Conservation (phyloP, 2,888 invertebrate genomes). For the Pandemis heparana region DNA sequence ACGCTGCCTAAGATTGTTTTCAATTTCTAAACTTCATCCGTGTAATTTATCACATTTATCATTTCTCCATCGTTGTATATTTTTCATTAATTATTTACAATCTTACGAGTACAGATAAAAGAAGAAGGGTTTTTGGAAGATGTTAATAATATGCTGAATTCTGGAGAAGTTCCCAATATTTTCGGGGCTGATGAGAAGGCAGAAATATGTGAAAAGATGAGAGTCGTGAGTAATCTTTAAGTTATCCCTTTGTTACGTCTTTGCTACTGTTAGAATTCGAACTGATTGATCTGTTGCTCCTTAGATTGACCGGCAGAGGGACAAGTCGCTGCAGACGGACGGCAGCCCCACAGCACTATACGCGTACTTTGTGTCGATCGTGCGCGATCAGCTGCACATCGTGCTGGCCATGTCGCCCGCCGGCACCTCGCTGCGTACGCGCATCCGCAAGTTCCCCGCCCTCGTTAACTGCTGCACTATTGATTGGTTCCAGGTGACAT, state of each 20-base stretch:
- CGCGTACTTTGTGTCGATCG: constrained; percentile 95
- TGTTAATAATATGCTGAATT: constrained; percentile 95
- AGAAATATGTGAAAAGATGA: constrained; percentile 97
- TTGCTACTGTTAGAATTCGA: neutral
- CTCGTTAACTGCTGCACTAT: constrained; percentile 98
- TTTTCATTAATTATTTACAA: too few species aligned
- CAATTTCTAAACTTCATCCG: neutral
- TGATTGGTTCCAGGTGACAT: constrained; percentile 94
- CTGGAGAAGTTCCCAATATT: constrained; percentile 97
- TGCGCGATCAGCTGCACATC: constrained; percentile 95
- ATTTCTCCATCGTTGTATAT: too few species aligned
- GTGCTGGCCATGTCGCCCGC: constrained; percentile 96
- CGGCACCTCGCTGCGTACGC: constrained; percentile 92
- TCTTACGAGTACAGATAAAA: constrained; percentile 88
- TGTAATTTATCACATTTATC: neutral
- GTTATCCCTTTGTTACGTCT: neutral
- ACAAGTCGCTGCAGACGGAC: constrained; percentile 95
- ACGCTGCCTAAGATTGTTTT: neutral
- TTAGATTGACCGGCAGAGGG: constrained; percentile 94
- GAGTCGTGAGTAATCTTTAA: constrained; percentile 74
- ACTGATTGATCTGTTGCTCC: neutral
- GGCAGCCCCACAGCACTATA: constrained; percentile 96
- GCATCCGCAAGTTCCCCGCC: constrained; percentile 96
- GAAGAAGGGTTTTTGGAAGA: constrained; percentile 97
- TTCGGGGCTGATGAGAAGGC: constrained; percentile 94